Conservation (phyloP, 2,888 invertebrate genomes). For the Pandemis heparana region DNA sequence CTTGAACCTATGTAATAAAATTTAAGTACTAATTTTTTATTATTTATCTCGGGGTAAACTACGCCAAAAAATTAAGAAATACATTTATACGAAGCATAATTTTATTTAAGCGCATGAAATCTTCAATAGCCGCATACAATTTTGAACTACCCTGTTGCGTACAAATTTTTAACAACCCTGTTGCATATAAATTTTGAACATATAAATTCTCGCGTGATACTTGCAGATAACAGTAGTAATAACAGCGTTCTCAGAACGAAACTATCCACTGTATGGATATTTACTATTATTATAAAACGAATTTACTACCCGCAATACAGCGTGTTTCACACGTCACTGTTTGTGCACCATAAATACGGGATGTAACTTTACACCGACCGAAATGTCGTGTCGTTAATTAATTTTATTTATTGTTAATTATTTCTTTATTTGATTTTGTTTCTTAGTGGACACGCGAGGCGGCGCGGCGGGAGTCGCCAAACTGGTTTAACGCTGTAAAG, state of each 20-base stretch:
- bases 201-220: neutral
- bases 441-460: conserved; percentile 44
- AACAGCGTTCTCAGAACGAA: neutral
- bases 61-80: no score
- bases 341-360: conserved; percentile 46
- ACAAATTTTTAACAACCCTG: no score
- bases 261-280: neutral
- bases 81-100: no score
- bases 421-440: conserved; percentile 41
- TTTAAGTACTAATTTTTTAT: no score
- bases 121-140: no score
- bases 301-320: conserved; percentile 4
- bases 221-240: neutral
- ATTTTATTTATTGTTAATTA: conserved; percentile 75
- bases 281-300: neutral
- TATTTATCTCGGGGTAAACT: no score
- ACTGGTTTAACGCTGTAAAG: conserved; percentile 66
- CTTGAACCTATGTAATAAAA: no score
- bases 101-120: no score
- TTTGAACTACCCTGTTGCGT: no score
- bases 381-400: conserved; percentile 70
- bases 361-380: conserved; percentile 70
- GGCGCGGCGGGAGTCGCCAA: conserved; percentile 64
- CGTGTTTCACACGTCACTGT: conserved; percentile 7
- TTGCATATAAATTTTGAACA: neutral